Conservation (phyloP, 2,888 invertebrate species). For the Drosophila fulvimacula region DNA sequence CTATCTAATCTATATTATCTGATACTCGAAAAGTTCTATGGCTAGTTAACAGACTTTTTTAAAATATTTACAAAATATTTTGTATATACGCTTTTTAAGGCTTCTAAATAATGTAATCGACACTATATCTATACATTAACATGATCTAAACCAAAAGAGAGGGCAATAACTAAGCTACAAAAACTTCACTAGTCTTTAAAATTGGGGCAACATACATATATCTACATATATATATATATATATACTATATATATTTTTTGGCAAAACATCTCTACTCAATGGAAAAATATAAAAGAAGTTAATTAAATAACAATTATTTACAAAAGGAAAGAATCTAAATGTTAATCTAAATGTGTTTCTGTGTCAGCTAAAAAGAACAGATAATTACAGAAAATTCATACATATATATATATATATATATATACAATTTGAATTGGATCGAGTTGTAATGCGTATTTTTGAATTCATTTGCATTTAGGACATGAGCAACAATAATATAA, state of each 20-base stretch:
- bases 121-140: conserved; percentile 26
- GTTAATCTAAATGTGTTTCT: conserved; percentile 71
- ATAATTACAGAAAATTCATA: conserved; percentile 40
- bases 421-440: conserved; percentile 23
- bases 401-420: conserved; percentile 26
- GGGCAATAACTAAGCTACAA: conserved; percentile 73
- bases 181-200: conserved; percentile 63
- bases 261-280: conserved; percentile 66
- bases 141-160: conserved; percentile 59
- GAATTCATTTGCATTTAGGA: conserved; percentile 78
- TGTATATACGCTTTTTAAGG: conserved; percentile 79
- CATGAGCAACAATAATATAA: conserved; percentile 70
- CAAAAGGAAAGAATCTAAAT: conserved; percentile 67
- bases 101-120: conserved; percentile 59
- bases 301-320: conserved; percentile 73
- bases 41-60: conserved; percentile 72
- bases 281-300: conserved; percentile 40
- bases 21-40: conserved; percentile 39
- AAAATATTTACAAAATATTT: conserved; percentile 79
- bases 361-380: conserved; percentile 37
- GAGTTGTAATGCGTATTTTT: conserved; percentile 68
- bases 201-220: conserved; percentile 36
- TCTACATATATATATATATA: conserved; percentile 29
- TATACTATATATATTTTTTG: conserved; percentile 72
- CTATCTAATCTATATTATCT: conserved; percentile 31